Percentiles rank a stretch among this genome's conserved stretches.
Evolutionary conservation across 2,888 invertebrate species (phyloP).

Genomic region (Lacanobia oleracea): DNA sequence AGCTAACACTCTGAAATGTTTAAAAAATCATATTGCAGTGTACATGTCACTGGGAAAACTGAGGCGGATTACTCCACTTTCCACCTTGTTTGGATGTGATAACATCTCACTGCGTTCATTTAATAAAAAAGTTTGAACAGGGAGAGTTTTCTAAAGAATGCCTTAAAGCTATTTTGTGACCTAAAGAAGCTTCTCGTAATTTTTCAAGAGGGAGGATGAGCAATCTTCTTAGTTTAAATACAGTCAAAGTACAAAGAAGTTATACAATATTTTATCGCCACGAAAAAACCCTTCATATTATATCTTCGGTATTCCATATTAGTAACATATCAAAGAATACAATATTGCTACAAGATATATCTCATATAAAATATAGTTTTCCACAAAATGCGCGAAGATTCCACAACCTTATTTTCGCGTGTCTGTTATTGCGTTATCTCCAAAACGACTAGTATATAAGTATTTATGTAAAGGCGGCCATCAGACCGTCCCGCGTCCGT

Average conservation of each 20-base stretch:
- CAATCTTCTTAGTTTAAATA: not conserved
- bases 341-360: conserved; percentile 39
- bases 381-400: conserved; percentile 34
- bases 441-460: conserved; percentile 63
- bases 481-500: conserved; percentile 50
- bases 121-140: too few relatives aligned
- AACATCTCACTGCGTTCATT: too few relatives aligned
- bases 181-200: not conserved
- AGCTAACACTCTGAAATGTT: too few relatives aligned
- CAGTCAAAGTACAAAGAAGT: conserved; percentile 1
- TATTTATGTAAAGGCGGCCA: conserved; percentile 65
- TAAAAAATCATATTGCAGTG: too few relatives aligned
- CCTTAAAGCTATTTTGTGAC: too few relatives aligned
- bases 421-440: conserved; percentile 62
- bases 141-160: too few relatives aligned
- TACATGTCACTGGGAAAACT: too few relatives aligned
- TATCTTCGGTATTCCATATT: conserved; percentile 40
- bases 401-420: conserved; percentile 54
- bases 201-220: not conserved
- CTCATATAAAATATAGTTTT: conserved; percentile 36
- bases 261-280: not conserved
- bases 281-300: conserved; percentile 11
- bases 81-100: too few relatives aligned
- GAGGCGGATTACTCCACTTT: too few relatives aligned
- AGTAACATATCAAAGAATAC: conserved; percentile 35